Percentiles rank a stretch among this genome's conserved stretches.
Evolutionary conservation across 2,113 vertebrate species (phyloP).

Genomic region (Siphamia tubifer): DNA sequence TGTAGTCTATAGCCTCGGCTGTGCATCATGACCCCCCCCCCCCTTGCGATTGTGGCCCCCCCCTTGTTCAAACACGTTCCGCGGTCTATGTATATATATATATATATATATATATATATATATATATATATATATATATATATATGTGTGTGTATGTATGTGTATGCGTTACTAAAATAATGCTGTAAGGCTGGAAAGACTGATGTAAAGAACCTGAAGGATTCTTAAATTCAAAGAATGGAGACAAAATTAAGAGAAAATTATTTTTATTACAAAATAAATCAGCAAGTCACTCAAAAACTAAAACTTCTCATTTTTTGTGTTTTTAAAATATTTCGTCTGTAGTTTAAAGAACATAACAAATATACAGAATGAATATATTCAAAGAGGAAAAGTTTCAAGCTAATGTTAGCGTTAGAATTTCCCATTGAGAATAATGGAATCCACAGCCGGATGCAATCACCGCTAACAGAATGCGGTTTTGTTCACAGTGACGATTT

Average conservation of each 20-base stretch:
- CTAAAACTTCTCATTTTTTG: background rate
- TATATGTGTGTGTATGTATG: too few species aligned
- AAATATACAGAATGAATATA: background rate
- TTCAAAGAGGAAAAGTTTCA: background rate
- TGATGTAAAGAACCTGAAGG: too few species aligned
- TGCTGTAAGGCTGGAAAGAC: too few species aligned
- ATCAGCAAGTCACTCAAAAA: conserved; percentile 27
- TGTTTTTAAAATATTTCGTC: background rate
- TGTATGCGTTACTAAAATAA: too few species aligned
- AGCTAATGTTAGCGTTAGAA: background rate
- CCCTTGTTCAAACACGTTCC: too few species aligned
- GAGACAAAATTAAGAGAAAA: background rate
- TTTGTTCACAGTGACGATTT: background rate
- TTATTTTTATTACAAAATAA: conserved; percentile 43
- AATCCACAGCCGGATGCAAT: background rate
- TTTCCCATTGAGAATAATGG: background rate
- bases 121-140: too few species aligned
- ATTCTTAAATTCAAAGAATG: background rate
- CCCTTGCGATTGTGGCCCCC: too few species aligned
- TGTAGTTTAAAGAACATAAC: background rate
- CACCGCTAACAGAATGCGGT: too few species aligned
- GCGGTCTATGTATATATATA: too few species aligned
- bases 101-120: too few species aligned
- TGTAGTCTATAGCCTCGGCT: too few species aligned
- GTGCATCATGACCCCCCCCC: too few species aligned